Percentiles rank a stretch among this genome's conserved stretches.
These are phyloP conservation scores for Cephus rjabovi DNA, from an alignment of 2,888 invertebrate species.

Conservation along the genomic window DNA sequence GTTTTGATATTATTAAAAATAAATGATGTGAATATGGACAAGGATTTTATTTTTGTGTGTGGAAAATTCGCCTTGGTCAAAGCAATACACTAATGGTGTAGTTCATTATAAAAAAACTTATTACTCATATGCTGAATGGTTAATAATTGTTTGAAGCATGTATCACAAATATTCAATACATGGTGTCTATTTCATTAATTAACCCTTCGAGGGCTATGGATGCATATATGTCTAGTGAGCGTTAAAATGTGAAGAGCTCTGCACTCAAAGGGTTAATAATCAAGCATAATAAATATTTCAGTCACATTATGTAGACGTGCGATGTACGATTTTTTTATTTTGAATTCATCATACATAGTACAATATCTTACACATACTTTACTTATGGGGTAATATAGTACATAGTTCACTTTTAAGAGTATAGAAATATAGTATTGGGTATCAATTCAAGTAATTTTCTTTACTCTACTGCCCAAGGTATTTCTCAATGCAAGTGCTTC, in stretches of 20 bases:
- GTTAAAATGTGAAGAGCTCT: too few species aligned
- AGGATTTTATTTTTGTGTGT: neutral
- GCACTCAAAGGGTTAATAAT: neutral
- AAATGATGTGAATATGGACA: neutral
- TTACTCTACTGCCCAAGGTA: neutral
- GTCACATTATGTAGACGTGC: neutral
- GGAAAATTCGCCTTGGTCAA: neutral
- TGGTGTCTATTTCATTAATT: neutral
- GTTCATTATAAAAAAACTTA: neutral
- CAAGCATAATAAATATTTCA: neutral
- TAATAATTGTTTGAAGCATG: neutral
- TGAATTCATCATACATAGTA: conserved; percentile 15
- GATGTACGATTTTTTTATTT: conserved; percentile 18
- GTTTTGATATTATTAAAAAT: conserved; percentile 19
- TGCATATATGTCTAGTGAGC: too few species aligned
- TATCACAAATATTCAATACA: neutral
- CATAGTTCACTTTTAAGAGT: conserved; percentile 17
- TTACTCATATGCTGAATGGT: neutral
- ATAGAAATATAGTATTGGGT: conserved; percentile 18
- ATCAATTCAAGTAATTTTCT: conserved; percentile 5
- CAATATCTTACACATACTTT: conserved; percentile 22
- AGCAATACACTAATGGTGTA: neutral
- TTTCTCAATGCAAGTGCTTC: neutral
- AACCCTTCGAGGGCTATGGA: too few species aligned
- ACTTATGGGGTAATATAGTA: conserved; percentile 22